Base-by-base conservation (phyloP, 2,113 vertebrate genomes). In the Pseudorhombus dupliciocellatus region DNA sequence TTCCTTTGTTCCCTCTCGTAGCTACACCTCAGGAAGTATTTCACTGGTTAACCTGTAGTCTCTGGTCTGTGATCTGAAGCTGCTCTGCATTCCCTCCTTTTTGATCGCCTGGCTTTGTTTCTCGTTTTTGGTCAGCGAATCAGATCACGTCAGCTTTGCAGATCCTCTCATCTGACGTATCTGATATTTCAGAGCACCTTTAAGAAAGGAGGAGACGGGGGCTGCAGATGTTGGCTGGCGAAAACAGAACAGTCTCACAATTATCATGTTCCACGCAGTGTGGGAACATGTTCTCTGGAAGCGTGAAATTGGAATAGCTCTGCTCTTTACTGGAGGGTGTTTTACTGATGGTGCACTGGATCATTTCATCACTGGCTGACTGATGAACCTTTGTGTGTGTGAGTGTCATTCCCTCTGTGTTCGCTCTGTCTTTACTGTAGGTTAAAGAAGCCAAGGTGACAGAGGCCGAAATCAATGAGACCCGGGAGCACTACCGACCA, bases 381-480 rank as follows among this genome's bases (percentile, higher is more conserved):
- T 58, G 72, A 77, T 79, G 57, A 77, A 59, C 52, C 24, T 8
- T 63, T 22, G n/a, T 76, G 55, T 74, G 12, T 75, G 1, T 76
- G 76, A 56, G 20, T 9, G 21, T 64, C 26, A 79, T 64, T 59
- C 7, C 3, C 1, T 67, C 25, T 75, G 53, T 68, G 15, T 80
- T 70, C 71, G 18, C 52, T 4, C 63, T 65, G 11, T 78, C 75
- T 83, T 80, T 58, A 74, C 76, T 69, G 74, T 86, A 99, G 98
- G 96, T 99, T n/a, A 95, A 94, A 77, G 94, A 99, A 88, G 95
- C 96, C 46, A 93, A 94, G 85, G 92, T 95, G 91, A 95, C 97
- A 0, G 97, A 98, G 90, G 74, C 75, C 54, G 94, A 94, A 90
- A 96, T 98, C 71, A 97, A 99, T 0, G 94, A 97, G 78, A 95